phyloP scores from a whole-genome alignment of 2,113 vertebrate species.

The Erpornis zantholeuca region DNA sequence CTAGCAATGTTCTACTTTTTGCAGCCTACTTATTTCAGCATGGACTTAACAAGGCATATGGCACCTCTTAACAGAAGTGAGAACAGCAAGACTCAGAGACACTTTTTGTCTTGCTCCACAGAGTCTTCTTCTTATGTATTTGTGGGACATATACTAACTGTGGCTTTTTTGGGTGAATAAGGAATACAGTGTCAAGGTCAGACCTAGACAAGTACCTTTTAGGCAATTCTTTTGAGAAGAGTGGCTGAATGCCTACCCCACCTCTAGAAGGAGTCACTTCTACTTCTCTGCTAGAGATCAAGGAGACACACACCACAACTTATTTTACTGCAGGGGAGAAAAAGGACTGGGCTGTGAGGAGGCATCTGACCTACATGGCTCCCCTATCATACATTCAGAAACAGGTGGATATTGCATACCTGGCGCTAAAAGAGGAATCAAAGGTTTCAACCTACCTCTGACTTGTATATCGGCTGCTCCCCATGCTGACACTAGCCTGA shows the following conservation, averaged over 20 bases:
- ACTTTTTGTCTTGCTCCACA: background rate
- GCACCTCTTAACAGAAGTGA: background rate
- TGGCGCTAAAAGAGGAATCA: background rate
- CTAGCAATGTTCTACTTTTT: slow-evolving; percentile 27
- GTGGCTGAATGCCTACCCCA: background rate
- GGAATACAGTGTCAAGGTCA: background rate
- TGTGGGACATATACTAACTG: background rate
- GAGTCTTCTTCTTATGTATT: background rate
- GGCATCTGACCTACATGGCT: background rate
- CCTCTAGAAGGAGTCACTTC: background rate
- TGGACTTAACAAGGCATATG: background rate
- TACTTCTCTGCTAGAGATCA: background rate
- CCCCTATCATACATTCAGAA: background rate
- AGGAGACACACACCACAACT: background rate
- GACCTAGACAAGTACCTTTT: background rate
- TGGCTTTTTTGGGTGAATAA: background rate
- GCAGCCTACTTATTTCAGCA: background rate
- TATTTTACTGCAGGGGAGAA: background rate
- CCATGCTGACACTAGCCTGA: background rate
- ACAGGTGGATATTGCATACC: background rate
- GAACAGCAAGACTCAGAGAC: background rate
- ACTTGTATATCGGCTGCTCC: background rate
- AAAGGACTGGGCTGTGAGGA: background rate
- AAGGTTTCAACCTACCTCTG: background rate
- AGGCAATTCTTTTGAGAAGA: background rate